Percentiles rank a stretch among this genome's conserved stretches.
Conservation (phyloP, 2,888 invertebrate species). For the Serrognathus titanus region DNA sequence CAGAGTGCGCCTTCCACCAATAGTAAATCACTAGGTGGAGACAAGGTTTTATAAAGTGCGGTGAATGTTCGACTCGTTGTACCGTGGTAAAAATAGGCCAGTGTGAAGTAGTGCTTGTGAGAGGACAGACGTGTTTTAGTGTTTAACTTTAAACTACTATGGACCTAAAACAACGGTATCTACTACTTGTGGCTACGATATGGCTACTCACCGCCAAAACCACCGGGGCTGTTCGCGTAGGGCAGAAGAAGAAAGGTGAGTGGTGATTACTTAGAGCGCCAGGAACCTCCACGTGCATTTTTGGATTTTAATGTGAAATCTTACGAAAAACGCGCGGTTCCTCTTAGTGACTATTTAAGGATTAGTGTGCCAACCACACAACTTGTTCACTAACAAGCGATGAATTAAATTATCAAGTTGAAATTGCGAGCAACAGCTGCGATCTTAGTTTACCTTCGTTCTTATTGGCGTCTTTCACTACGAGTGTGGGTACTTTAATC, state of each 20-base stretch:
- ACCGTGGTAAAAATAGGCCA: constrained; percentile 63
- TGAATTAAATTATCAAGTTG: no score
- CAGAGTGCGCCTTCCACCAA: constrained; percentile 20
- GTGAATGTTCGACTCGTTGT: constrained; percentile 59
- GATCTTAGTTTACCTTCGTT: no score
- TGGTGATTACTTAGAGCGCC: constrained; percentile 10
- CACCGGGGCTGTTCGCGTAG: constrained; percentile 29
- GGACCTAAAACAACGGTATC: constrained; percentile 31
- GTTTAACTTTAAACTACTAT: constrained; percentile 24
- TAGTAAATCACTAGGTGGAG: constrained; percentile 45
- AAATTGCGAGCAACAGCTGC: no score
- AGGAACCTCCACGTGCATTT: no score
- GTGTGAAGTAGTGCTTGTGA: constrained; percentile 37
- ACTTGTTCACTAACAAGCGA: no score
- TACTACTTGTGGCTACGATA: constrained; percentile 25
- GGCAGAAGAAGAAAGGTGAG: constrained; percentile 36
- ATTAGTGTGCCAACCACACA: no score
- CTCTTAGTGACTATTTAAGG: no score
- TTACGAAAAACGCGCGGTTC: no score
- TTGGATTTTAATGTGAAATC: no score
- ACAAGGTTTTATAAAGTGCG: constrained; percentile 65
- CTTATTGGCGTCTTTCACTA: no score
- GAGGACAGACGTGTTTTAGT: constrained; percentile 27
- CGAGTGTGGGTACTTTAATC: no score
- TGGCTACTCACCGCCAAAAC: constrained; percentile 24